A percentile compares a stretch with the other conserved stretches of the same genome.
Conservation (phyloP, 2,888 invertebrate genomes). For the Dugesia japonica region DNA sequence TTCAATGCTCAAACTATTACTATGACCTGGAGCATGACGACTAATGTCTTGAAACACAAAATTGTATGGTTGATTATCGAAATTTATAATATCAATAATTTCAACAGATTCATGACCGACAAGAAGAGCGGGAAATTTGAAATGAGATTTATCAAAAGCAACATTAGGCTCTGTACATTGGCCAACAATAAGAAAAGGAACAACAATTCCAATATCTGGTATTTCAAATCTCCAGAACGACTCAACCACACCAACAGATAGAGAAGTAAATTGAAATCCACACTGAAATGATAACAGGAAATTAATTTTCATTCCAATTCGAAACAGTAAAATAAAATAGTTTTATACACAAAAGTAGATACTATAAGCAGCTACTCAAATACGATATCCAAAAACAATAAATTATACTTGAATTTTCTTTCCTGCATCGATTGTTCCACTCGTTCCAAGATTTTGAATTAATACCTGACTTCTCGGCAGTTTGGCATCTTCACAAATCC, state of each 20-base stretch:
- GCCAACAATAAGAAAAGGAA: constrained; percentile 55
- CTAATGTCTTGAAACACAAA: constrained; percentile 44
- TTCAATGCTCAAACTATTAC: constrained; percentile 41
- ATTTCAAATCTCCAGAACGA: constrained; percentile 57
- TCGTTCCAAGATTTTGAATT: constrained; percentile 54
- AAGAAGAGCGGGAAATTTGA: constrained; percentile 55
- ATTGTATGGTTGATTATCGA: constrained; percentile 41
- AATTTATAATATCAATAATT: constrained; percentile 43
- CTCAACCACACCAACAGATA: constrained; percentile 55
- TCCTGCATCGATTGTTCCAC: constrained; percentile 55
- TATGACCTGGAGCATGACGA: constrained; percentile 43
- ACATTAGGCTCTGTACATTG: constrained; percentile 56
- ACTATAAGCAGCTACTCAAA: too few relatives aligned
- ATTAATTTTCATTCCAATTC: too few relatives aligned
- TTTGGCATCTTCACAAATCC: constrained; percentile 51
- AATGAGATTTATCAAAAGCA: constrained; percentile 53
- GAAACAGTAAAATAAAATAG: too few relatives aligned
- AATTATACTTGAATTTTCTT: constrained; percentile 50
- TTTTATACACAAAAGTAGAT: too few relatives aligned
- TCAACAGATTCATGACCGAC: constrained; percentile 49
- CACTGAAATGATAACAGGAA: constrained; percentile 45
- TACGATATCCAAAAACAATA: too few relatives aligned
- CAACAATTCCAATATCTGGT: constrained; percentile 52
- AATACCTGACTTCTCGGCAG: constrained; percentile 47
- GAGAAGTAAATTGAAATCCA: constrained; percentile 57